Evolutionary conservation across 2,113 vertebrate species (phyloP).

Genomic region (Pitta sordida): DNA sequence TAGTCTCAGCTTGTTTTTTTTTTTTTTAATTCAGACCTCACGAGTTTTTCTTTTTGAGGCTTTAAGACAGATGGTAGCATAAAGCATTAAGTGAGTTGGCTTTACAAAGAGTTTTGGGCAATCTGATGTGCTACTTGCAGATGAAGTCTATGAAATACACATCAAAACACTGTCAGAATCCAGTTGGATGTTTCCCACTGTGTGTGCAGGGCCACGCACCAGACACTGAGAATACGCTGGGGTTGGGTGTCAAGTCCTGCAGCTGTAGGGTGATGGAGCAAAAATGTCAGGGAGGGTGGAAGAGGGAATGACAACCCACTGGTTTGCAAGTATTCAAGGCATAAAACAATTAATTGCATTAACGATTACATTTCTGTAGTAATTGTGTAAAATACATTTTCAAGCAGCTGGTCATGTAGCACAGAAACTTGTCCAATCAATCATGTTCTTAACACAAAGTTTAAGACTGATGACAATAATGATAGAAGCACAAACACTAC

Average conservation of each 20-base stretch:
- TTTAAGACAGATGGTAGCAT: conserved; percentile 55
- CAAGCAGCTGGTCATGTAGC: background rate
- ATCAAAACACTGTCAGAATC: background rate
- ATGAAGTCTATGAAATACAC: background rate
- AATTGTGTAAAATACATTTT: background rate
- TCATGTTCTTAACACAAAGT: background rate
- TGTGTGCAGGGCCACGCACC: fast-evolving
- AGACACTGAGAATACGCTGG: background rate
- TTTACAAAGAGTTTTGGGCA: conserved; percentile 9
- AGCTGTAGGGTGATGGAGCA: background rate
- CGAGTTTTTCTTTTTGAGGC: conserved; percentile 24
- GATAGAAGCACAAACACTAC: background rate
- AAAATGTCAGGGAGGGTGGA: background rate
- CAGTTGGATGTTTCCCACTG: too few relatives aligned
- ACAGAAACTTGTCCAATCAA: background rate
- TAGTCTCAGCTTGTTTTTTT: background rate
- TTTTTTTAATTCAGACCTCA: background rate
- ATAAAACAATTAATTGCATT: background rate
- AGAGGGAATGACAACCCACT: background rate
- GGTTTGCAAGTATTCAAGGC: background rate
- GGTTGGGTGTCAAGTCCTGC: background rate
- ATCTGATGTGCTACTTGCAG: conserved; percentile 25
- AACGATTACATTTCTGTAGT: background rate
- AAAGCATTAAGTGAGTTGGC: conserved; percentile 40
- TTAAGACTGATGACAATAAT: background rate